Base-by-base conservation (phyloP, 2,797 vertebrate species). In the Gephyroberyx darwinii region DNA sequence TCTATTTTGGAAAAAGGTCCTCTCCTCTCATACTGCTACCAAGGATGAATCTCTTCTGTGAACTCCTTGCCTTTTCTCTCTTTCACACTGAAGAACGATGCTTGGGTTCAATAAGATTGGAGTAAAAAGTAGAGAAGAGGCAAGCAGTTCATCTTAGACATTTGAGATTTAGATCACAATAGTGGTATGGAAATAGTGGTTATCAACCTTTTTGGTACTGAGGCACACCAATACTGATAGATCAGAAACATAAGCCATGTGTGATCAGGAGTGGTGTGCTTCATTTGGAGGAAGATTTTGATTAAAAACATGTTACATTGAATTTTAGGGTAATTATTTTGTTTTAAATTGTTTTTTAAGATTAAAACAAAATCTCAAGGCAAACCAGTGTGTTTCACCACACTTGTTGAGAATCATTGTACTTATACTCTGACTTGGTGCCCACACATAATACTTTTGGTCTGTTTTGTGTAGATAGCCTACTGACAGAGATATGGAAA, bases 391-490 rank as follows among this genome's bases (percentile, higher is more conserved):
- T 39, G 16, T 14, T 33, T 43, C 41, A 22, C n/a, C 35, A 60
- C 53, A 22, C 14, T 1, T 33, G 65, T 14, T 47, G 5, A 62
- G 52, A 74, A 60, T 74, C n/a, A 10, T 57, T 43, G 37, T 58
- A 61, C 41, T 72, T 56, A 56, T 65, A 50, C 62, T 56, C n/a
- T 72, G 69, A 78, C 60, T 77, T 65, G 68, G 68, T 81, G 65
- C 79, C 69, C 52, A 41, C 45, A 20, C 65, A 43, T 53, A 56
- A 39, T 19, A 69, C 70, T 78, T n/a, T 53, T n/a, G 19, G 79
- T 80, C 71, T 82, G 16, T 41, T 80, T 53, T 80, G 55, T 86
- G 31, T 9, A n/a, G 26, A 26, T 75, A 72, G 67, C 80, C 78
- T 77, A 72, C 66, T 60, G 48, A 81, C 14, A 61, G 10, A 75